Percentiles rank a stretch among this genome's conserved stretches.
Evolutionary conservation across 2,797 vertebrate genomes (phyloP).

Genomic region (Botia kubotai): DNA sequence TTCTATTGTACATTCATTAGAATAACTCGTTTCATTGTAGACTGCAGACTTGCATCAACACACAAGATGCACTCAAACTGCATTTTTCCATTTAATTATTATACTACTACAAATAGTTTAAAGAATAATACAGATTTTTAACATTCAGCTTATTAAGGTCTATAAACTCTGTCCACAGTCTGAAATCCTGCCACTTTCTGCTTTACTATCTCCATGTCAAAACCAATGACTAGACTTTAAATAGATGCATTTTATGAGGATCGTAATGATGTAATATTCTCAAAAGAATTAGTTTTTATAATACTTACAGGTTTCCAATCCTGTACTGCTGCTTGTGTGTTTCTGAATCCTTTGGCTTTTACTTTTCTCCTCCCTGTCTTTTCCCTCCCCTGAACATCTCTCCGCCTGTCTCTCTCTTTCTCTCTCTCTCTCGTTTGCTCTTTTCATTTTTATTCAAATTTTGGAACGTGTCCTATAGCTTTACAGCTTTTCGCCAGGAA

Average conservation of each 20-base stretch:
- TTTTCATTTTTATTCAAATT: not conserved
- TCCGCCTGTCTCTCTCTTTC: constrained; percentile 31
- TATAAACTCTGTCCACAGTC: not conserved
- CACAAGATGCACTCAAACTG: constrained; percentile 62
- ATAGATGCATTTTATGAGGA: not conserved
- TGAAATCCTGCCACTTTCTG: not conserved
- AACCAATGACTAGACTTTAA: not conserved
- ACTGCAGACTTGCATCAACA: not conserved
- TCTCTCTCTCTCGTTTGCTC: not conserved
- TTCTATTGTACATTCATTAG: not conserved
- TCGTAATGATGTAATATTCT: constrained; percentile 20
- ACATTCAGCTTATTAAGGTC: not conserved
- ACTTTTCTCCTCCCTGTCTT: constrained; percentile 29
- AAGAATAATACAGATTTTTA: not conserved
- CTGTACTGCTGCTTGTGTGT: constrained; percentile 72
- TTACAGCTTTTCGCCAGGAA: too few relatives aligned
- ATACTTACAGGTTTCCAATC: constrained; percentile 72
- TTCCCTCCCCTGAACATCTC: constrained; percentile 28
- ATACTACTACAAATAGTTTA: not conserved
- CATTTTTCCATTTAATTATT: not conserved
- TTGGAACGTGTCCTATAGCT: too few relatives aligned
- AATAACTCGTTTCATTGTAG: not conserved
- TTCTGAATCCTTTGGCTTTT: constrained; percentile 64
- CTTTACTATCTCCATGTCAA: not conserved
- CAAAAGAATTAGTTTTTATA: constrained; percentile 12